Conservation (phyloP, 2,888 invertebrate genomes). For the Melolontha melolontha region DNA sequence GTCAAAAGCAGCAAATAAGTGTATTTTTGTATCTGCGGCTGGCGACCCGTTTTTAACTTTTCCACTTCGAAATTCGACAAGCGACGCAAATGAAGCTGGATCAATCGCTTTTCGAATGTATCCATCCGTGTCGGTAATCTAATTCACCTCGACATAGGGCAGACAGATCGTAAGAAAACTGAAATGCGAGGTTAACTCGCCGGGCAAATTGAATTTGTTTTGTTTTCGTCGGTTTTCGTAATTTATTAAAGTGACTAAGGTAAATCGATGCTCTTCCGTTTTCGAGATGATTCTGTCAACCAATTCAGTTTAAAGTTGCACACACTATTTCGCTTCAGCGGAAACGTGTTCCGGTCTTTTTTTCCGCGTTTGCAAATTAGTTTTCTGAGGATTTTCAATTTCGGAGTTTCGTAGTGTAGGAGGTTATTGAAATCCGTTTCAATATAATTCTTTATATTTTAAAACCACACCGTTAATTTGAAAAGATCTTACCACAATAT, state of each 20-base stretch:
- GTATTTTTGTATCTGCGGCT: constrained; percentile 6
- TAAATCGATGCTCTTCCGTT: constrained; percentile 17
- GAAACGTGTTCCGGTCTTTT: constrained; percentile 3
- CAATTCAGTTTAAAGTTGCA: not conserved
- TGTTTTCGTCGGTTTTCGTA: constrained; percentile 46
- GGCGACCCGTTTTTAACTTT: constrained; percentile 21
- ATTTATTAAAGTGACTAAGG: constrained; percentile 41
- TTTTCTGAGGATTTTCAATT: no score
- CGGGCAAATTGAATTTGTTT: constrained; percentile 52
- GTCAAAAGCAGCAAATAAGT: not conserved
- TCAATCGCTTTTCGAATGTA: constrained; percentile 29
- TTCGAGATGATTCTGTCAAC: not conserved
- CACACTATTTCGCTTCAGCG: not conserved
- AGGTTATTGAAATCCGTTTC: no score
- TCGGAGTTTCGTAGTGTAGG: no score
- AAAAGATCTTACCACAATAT: no score
- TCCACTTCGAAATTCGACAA: constrained; percentile 18
- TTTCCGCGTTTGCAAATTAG: not conserved
- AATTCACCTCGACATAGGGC: constrained; percentile 54
- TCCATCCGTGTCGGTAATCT: constrained; percentile 48
- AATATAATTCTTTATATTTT: no score
- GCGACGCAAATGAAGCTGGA: constrained; percentile 27
- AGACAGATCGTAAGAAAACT: constrained; percentile 57
- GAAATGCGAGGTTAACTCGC: constrained; percentile 51
- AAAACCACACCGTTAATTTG: no score